These are phyloP conservation scores for Drosophila limbata DNA, from an alignment of 2,888 invertebrate species.

Conservation along the genomic window DNA sequence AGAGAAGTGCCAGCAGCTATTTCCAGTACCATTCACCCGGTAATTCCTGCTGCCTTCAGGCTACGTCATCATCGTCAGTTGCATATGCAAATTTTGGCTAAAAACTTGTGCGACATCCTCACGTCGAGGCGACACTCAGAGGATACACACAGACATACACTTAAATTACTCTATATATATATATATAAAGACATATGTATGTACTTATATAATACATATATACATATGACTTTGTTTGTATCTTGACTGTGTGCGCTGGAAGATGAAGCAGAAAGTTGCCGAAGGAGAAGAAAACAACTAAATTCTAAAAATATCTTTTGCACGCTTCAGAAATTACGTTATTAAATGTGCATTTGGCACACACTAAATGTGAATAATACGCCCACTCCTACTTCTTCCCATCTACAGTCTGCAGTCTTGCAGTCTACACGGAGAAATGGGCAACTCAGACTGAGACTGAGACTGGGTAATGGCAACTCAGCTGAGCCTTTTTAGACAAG, in stretches of 20 bases:
- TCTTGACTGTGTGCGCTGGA: constrained; percentile 34
- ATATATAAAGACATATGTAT: constrained; percentile 2
- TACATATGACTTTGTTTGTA: constrained; percentile 44
- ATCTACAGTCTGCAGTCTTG: not conserved
- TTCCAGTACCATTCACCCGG: constrained; percentile 56
- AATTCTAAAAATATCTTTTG: constrained; percentile 79
- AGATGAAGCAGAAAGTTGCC: constrained; percentile 74
- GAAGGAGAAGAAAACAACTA: constrained; percentile 55
- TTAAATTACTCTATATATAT: not conserved
- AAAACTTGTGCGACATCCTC: constrained; percentile 70
- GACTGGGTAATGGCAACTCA: constrained; percentile 50
- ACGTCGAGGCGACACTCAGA: constrained; percentile 34
- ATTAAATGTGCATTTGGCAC: constrained; percentile 82
- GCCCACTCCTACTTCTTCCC: constrained; percentile 8
- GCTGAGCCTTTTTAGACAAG: constrained; percentile 58
- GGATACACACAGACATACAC: constrained; percentile 3
- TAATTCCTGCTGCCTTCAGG: constrained; percentile 47
- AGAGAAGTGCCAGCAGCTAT: constrained; percentile 52
- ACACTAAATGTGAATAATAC: constrained; percentile 71
- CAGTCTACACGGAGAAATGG: constrained; percentile 27
- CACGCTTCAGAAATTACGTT: constrained; percentile 81
- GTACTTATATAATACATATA: constrained; percentile 6
- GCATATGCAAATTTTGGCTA: constrained; percentile 77
- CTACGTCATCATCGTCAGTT: constrained; percentile 74
- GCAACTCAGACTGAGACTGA: constrained; percentile 14